Evolutionary conservation across 2,888 invertebrate genomes (phyloP).

Genomic region (Caenorhabditis becei): DNA sequence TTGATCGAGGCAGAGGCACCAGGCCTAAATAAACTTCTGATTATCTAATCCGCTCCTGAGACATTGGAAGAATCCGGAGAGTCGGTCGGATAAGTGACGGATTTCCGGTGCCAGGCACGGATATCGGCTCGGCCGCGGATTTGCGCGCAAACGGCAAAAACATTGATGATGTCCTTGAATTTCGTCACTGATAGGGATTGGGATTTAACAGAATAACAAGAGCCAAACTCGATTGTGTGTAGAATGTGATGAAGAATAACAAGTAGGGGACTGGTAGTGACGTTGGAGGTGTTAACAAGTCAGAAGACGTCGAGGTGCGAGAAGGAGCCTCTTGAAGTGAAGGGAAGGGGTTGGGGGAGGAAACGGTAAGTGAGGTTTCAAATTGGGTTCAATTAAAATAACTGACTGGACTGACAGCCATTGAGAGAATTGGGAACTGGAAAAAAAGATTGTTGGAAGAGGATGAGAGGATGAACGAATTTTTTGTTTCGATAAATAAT

Average conservation of each 20-base stretch:
- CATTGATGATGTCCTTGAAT: conserved; percentile 4
- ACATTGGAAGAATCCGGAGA: background rate
- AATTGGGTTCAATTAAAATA: conserved; percentile 23
- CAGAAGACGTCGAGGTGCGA: background rate
- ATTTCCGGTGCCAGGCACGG: conserved; percentile 44
- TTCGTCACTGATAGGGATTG: background rate
- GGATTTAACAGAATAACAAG: conserved; percentile 2
- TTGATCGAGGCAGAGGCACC: background rate
- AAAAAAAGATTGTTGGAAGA: conserved; percentile 9
- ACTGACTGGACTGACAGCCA: background rate
- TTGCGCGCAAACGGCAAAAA: background rate
- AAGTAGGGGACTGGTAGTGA: background rate
- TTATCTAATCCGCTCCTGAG: conserved; percentile 1
- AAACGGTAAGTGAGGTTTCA: background rate
- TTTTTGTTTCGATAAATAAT: conserved; percentile 56
- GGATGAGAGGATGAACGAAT: conserved; percentile 29
- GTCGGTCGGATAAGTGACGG: conserved; percentile 31
- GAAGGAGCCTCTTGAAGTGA: conserved; percentile 11
- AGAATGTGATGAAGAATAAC: background rate
- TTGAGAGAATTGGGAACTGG: background rate
- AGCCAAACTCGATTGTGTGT: background rate
- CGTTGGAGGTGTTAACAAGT: background rate
- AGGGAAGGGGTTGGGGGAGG: background rate
- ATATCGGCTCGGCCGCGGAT: background rate
- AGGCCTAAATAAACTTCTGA: conserved; percentile 5